Evolutionary conservation across 2,113 vertebrate species (phyloP).

Genomic region (Brachyhypopomus occidentalis): DNA sequence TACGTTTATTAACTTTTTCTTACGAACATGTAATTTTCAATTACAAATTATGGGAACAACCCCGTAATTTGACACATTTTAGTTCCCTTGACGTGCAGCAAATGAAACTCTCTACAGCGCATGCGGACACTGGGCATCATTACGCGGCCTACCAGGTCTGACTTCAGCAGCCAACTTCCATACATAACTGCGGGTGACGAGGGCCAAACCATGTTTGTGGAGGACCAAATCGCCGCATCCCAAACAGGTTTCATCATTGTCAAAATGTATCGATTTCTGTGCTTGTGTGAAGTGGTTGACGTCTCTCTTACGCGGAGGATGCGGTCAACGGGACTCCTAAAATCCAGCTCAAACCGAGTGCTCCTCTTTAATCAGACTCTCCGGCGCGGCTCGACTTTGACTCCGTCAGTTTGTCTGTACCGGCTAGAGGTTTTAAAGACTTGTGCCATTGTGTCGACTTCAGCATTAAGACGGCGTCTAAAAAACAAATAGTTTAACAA

Average conservation of each 20-base stretch:
- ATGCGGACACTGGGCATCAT: slow-evolving; percentile 45
- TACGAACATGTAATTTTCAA: slow-evolving; percentile 49
- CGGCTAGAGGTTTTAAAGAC: background rate
- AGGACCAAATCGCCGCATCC: slow-evolving; percentile 68
- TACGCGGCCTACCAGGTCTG: background rate
- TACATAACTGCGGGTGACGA: slow-evolving; percentile 59
- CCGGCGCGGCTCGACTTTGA: too few species aligned
- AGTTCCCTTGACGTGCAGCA: slow-evolving; percentile 35
- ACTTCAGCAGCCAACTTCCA: slow-evolving; percentile 6
- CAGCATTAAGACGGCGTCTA: too few species aligned
- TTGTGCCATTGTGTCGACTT: too few species aligned
- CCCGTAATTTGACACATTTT: background rate
- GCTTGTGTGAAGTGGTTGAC: slow-evolving; percentile 70
- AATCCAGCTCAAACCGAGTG: slow-evolving; percentile 52
- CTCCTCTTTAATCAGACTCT: background rate
- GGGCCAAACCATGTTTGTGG: slow-evolving; percentile 61
- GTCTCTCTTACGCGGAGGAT: slow-evolving; percentile 68
- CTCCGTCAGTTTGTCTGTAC: background rate
- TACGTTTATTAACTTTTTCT: slow-evolving; percentile 38
- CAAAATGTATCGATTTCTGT: slow-evolving; percentile 74
- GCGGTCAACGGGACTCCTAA: slow-evolving; percentile 60
- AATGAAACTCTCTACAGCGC: background rate
- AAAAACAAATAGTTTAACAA: too few species aligned
- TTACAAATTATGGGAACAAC: background rate
- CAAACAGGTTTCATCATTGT: slow-evolving; percentile 74